These are phyloP conservation scores for Mythimna lalbum DNA, from an alignment of 2,888 invertebrate genomes.

Conservation along the genomic window DNA sequence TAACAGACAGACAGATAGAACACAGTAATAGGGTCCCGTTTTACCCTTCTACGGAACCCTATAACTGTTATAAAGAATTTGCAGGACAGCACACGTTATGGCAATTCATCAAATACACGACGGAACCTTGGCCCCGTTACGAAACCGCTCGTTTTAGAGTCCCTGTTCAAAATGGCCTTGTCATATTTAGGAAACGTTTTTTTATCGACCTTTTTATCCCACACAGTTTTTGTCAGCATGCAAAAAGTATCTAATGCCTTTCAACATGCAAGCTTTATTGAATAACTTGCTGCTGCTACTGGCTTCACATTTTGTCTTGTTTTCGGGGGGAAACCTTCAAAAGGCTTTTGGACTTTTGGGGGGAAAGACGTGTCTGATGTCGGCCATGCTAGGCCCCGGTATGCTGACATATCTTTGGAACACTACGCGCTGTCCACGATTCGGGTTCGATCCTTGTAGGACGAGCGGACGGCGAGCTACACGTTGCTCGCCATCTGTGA, in stretches of 20 bases:
- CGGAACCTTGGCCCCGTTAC: slow-evolving; percentile 44
- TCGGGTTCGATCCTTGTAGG: too few species aligned
- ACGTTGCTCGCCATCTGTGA: too few species aligned
- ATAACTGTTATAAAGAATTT: slow-evolving; percentile 42
- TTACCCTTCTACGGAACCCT: neutral
- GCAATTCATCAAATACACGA: slow-evolving; percentile 46
- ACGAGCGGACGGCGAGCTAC: too few species aligned
- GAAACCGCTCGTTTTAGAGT: slow-evolving; percentile 32
- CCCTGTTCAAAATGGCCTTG: slow-evolving; percentile 52
- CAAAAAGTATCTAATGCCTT: slow-evolving; percentile 36
- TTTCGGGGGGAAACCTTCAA: too few species aligned
- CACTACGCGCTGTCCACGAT: too few species aligned
- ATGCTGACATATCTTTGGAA: too few species aligned
- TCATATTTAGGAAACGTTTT: slow-evolving; percentile 49
- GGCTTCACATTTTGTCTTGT: too few species aligned
- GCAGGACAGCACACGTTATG: slow-evolving; percentile 38
- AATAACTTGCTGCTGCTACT: slow-evolving; percentile 7
- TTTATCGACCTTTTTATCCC: slow-evolving; percentile 45
- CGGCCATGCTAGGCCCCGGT: too few species aligned
- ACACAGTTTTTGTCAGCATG: slow-evolving; percentile 41
- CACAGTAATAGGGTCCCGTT: too few species aligned
- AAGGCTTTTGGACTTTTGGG: too few species aligned
- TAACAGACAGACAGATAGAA: too few species aligned
- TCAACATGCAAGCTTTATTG: slow-evolving; percentile 52
- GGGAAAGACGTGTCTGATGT: too few species aligned